These are phyloP conservation scores for Delichon dasypus DNA, from an alignment of 2,797 vertebrate species.

Conservation along the genomic window DNA sequence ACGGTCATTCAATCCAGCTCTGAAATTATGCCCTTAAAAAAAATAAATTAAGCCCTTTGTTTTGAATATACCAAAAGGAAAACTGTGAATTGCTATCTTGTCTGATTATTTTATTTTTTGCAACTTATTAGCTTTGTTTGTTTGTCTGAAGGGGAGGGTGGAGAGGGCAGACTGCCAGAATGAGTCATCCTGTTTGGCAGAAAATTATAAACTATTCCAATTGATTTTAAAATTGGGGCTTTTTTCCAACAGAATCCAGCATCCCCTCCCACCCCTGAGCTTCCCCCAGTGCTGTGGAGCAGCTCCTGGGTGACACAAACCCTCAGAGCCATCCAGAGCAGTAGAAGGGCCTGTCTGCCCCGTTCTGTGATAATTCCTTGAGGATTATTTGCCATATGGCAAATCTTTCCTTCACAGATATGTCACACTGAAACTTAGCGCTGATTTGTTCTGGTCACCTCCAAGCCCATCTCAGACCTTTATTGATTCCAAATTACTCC, in stretches of 20 bases:
- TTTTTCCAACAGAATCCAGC: not conserved
- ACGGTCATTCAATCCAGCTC: slow-evolving; percentile 26
- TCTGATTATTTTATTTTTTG: slow-evolving; percentile 34
- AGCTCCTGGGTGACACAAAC: not conserved
- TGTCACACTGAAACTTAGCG: not conserved
- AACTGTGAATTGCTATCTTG: slow-evolving; percentile 32
- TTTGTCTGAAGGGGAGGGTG: slow-evolving; percentile 25
- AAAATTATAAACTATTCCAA: slow-evolving; percentile 47
- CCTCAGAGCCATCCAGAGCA: not conserved
- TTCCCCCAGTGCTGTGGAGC: not conserved
- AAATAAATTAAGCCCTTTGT: not conserved
- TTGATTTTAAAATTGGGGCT: slow-evolving; percentile 14
- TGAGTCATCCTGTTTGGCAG: slow-evolving; percentile 50
- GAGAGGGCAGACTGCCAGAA: slow-evolving; percentile 37
- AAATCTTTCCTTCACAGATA: not conserved
- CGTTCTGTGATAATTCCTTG: not conserved
- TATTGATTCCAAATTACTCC: not conserved
- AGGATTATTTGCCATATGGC: slow-evolving; percentile 27
- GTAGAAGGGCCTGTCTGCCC: not conserved
- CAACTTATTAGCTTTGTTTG: slow-evolving; percentile 49
- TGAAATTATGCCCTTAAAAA: not conserved
- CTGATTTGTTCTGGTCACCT: not conserved
- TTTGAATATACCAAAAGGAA: slow-evolving; percentile 29
- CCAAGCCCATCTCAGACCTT: not conserved
- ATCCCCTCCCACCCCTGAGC: not conserved